Percentiles rank a stretch among this genome's conserved stretches.
Conservation (phyloP, 2,888 invertebrate species). For the Platycheirus albimanus region DNA sequence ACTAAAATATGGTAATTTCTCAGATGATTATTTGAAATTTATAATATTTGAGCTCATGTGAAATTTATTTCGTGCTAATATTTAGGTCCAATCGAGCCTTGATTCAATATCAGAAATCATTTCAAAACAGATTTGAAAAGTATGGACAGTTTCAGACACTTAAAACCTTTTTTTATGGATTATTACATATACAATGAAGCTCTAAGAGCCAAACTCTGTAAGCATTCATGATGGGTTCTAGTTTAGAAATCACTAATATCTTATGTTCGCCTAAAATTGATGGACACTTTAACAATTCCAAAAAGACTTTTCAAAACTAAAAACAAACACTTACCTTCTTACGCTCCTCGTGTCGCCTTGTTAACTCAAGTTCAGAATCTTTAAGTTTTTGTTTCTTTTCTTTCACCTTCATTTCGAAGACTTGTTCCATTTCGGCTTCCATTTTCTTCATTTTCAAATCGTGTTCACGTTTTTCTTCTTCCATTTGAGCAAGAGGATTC, state of each 20-base stretch:
- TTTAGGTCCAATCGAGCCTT: too few species aligned
- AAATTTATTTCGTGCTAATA: too few species aligned
- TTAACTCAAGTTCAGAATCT: slow-evolving; percentile 96
- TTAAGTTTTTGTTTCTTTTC: slow-evolving; percentile 98
- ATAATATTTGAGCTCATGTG: too few species aligned
- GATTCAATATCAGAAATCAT: too few species aligned
- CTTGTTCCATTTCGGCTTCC: slow-evolving; percentile 99
- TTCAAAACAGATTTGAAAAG: too few species aligned
- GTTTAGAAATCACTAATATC: not conserved
- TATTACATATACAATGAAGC: slow-evolving; percentile 8
- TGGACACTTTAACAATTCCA: too few species aligned
- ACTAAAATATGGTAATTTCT: too few species aligned
- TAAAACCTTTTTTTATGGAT: too few species aligned
- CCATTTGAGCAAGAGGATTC: slow-evolving; percentile 99
- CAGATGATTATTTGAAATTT: too few species aligned
- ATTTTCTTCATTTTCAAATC: slow-evolving; percentile 98
- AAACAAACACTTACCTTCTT: slow-evolving; percentile 84
- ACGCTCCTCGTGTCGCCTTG: slow-evolving; percentile 93
- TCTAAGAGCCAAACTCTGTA: slow-evolving; percentile 29
- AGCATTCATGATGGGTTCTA: not conserved
- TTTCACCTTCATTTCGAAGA: slow-evolving; percentile 98
- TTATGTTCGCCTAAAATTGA: not conserved
- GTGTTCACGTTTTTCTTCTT: slow-evolving; percentile 98
- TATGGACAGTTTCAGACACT: too few species aligned
- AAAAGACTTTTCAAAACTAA: not conserved